These are phyloP conservation scores for Gastracanthus pulcherrimus DNA, from an alignment of 2,888 invertebrate species.

Conservation along the genomic window DNA sequence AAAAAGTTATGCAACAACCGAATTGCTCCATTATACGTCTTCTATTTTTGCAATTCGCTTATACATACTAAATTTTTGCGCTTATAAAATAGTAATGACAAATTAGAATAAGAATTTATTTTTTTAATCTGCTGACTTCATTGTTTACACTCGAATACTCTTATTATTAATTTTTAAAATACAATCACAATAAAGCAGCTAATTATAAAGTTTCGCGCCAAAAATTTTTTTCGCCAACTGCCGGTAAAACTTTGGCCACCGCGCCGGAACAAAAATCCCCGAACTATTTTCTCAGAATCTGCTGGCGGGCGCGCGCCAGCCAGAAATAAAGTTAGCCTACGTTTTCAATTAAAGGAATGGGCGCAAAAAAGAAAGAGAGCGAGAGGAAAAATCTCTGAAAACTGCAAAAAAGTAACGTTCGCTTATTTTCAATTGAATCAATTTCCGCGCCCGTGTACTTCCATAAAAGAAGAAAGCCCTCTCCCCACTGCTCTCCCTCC, in stretches of 20 bases:
- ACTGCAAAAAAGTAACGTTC: conserved; percentile 22
- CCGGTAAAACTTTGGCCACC: conserved; percentile 14
- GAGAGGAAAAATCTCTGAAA: background rate
- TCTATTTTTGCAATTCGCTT: too few relatives aligned
- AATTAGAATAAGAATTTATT: too few relatives aligned
- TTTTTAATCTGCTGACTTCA: too few relatives aligned
- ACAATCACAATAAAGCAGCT: background rate
- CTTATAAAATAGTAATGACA: too few relatives aligned
- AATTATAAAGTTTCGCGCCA: background rate
- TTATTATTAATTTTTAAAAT: background rate
- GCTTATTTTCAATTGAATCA: conserved; percentile 49
- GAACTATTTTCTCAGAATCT: conserved; percentile 1
- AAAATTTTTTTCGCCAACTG: background rate
- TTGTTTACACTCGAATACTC: background rate
- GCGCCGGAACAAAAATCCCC: background rate
- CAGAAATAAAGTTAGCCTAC: conserved; percentile 17
- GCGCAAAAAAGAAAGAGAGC: background rate
- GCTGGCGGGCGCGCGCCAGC: background rate
- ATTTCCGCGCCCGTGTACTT: conserved; percentile 33
- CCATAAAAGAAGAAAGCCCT: conserved; percentile 16
- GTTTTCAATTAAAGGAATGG: conserved; percentile 40
- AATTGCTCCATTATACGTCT: too few relatives aligned
- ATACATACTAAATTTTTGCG: too few relatives aligned
- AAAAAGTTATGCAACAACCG: too few relatives aligned
- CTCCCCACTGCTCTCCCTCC: background rate